These are phyloP conservation scores for Stylophora pistillata DNA, from an alignment of 64 coral and sea anemone genomes.

Conservation along the genomic window DNA sequence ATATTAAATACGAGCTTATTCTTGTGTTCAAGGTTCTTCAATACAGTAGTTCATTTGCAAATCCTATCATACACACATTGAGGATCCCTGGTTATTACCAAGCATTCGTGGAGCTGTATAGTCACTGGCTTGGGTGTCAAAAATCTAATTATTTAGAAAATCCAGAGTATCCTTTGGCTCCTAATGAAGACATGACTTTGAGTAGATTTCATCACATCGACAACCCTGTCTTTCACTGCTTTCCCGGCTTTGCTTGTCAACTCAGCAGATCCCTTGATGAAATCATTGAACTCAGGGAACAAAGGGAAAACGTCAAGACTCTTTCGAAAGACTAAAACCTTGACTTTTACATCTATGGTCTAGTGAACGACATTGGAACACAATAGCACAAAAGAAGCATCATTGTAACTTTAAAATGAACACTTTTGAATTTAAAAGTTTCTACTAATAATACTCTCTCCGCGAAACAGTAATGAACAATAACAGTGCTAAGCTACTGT, in stretches of 20 bases:
- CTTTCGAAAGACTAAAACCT: background rate
- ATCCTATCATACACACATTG: slow-evolving; percentile 63
- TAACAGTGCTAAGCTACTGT: no score
- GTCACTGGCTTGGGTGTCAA: background rate
- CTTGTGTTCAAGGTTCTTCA: slow-evolving; percentile 72
- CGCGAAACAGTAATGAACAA: no score
- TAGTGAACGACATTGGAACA: background rate
- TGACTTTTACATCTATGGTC: background rate
- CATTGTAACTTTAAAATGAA: no score
- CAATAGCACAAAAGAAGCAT: no score
- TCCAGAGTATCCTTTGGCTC: background rate
- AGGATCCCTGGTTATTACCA: slow-evolving; percentile 62
- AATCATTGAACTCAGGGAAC: background rate
- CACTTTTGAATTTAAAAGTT: no score
- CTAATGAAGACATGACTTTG: background rate
- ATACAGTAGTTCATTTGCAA: slow-evolving; percentile 70
- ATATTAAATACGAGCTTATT: slow-evolving; percentile 46
- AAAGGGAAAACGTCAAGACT: background rate
- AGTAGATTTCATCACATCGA: background rate
- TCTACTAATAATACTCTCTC: no score
- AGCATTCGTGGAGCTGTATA: slow-evolving; percentile 49
- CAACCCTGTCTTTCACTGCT: background rate
- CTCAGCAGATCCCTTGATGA: background rate
- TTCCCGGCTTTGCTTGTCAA: background rate
- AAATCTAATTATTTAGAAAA: background rate